These are phyloP conservation scores for Bruchidius siliquastri DNA, from an alignment of 2,888 invertebrate species.

Conservation along the genomic window DNA sequence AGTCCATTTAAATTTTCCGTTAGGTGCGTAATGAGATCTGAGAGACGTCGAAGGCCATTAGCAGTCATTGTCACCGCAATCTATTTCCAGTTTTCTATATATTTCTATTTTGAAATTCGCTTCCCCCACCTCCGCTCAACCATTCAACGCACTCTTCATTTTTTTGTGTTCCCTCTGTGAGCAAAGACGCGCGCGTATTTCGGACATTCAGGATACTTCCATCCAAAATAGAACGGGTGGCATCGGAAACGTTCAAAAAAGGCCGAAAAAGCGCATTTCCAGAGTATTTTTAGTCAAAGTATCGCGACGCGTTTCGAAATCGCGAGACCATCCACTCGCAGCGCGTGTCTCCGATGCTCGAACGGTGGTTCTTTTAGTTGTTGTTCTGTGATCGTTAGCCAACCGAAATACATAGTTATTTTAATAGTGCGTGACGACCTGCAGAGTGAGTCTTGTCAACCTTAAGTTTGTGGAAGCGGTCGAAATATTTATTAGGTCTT, in stretches of 20 bases:
- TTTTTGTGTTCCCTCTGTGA: neutral
- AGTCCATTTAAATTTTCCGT: no score
- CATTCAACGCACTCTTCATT: neutral
- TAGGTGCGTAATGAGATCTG: no score
- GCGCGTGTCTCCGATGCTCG: neutral
- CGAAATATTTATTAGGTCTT: neutral
- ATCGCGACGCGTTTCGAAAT: neutral
- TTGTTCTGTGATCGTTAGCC: neutral
- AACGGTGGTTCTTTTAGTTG: neutral
- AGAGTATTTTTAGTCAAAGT: neutral
- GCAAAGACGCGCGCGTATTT: neutral
- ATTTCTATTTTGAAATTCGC: neutral
- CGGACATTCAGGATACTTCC: neutral
- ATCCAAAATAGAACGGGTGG: neutral
- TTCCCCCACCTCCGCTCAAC: neutral
- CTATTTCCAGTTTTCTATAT: neutral
- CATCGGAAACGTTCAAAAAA: neutral
- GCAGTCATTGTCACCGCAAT: neutral
- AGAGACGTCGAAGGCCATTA: neutral
- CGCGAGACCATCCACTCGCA: neutral
- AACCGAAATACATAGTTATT: neutral
- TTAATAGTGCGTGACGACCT: neutral
- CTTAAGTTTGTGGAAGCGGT: neutral
- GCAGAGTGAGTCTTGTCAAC: neutral
- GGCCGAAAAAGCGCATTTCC: neutral